A percentile compares a stretch with the other conserved stretches of the same genome.
These are phyloP conservation scores for Trichopria drosophilae DNA, from an alignment of 2,888 invertebrate genomes.

Conservation along the genomic window DNA sequence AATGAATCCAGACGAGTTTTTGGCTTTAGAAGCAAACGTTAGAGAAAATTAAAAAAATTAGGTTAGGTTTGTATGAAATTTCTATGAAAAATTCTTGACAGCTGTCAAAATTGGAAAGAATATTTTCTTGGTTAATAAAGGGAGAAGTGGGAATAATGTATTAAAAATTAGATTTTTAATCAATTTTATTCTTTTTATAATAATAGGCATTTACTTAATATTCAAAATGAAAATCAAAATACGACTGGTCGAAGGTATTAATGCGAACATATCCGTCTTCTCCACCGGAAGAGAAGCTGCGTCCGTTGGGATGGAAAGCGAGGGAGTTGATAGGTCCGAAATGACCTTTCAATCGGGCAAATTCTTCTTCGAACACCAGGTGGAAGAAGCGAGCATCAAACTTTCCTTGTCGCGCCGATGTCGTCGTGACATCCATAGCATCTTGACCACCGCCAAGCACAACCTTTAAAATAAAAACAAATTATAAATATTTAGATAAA, in stretches of 20 bases:
- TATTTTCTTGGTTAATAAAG: too few species aligned
- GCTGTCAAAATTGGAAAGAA: slow-evolving; percentile 72
- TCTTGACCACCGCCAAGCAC: slow-evolving; percentile 99
- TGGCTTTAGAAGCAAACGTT: too few species aligned
- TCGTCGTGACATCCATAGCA: slow-evolving; percentile 98
- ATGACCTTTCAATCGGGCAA: slow-evolving; percentile 92
- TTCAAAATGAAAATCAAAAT: slow-evolving; percentile 95
- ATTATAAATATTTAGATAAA: not conserved
- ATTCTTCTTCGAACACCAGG: slow-evolving; percentile 75
- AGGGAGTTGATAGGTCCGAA: slow-evolving; percentile 99
- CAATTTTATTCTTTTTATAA: slow-evolving; percentile 21
- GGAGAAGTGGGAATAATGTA: too few species aligned
- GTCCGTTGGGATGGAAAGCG: slow-evolving; percentile 97
- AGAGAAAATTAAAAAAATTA: too few species aligned
- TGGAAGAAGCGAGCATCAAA: slow-evolving; percentile 88
- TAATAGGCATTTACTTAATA: slow-evolving; percentile 60
- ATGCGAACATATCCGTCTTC: slow-evolving; percentile 98
- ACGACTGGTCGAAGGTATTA: slow-evolving; percentile 93
- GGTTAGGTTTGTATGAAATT: too few species aligned
- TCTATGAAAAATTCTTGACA: not conserved
- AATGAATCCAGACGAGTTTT: too few species aligned
- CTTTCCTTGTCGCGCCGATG: slow-evolving; percentile 90
- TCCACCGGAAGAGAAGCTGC: slow-evolving; percentile 94
- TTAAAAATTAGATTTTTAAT: too few species aligned
- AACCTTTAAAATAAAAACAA: slow-evolving; percentile 61